Conservation (phyloP, 2,797 vertebrate genomes). For the Anomalospiza imberbis region DNA sequence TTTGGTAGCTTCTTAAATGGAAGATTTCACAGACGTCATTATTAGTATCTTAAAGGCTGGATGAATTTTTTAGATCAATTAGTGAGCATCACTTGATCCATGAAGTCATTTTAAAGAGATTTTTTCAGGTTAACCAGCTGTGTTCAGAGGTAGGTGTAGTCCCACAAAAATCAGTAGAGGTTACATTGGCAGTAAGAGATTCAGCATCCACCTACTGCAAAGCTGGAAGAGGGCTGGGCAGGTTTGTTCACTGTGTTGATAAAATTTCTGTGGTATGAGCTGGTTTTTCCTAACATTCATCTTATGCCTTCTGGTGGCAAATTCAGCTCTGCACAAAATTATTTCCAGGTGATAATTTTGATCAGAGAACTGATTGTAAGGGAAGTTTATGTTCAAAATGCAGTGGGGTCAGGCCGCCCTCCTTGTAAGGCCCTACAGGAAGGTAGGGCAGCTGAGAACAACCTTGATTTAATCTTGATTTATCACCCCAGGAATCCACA, state of each 20-base stretch:
- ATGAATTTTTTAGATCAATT: not conserved
- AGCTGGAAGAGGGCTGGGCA: not conserved
- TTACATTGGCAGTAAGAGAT: not conserved
- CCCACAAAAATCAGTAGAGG: not conserved
- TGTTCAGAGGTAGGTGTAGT: not conserved
- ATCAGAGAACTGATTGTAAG: not conserved
- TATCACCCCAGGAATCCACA: not conserved
- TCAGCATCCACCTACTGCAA: not conserved
- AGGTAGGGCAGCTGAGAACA: not conserved
- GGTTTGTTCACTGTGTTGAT: not conserved
- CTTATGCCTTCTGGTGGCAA: not conserved
- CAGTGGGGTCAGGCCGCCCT: not conserved
- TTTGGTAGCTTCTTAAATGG: not conserved
- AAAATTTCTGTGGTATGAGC: not conserved
- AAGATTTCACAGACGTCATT: not conserved
- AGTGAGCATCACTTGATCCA: not conserved
- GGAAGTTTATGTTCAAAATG: not conserved
- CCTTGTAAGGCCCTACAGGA: not conserved
- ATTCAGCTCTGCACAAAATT: slow-evolving; percentile 6
- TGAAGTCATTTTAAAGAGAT: not conserved
- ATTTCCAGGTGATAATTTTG: slow-evolving; percentile 21
- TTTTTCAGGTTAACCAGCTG: not conserved
- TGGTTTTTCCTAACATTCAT: not conserved
- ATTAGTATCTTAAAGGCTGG: not conserved
- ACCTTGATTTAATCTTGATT: slow-evolving; percentile 8